Percentiles rank a stretch among this genome's conserved stretches.
Conservation (phyloP, 2,113 vertebrate species). For the Corynorhinus townsendii region DNA sequence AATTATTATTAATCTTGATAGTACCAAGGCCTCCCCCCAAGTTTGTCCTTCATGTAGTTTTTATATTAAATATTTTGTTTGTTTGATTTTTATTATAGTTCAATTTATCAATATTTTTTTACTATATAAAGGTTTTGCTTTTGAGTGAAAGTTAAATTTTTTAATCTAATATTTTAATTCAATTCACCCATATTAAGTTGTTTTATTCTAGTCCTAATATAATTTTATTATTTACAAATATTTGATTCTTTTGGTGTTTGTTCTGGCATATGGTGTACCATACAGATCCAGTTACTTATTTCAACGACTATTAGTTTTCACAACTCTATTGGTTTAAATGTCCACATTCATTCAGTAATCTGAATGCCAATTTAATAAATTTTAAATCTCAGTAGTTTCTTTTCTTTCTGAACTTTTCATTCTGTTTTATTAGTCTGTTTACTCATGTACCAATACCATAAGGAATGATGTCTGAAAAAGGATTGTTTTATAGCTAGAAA, state of each 20-base stretch:
- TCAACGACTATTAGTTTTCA: neutral
- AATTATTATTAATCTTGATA: neutral
- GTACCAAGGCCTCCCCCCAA: neutral
- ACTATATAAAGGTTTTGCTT: neutral
- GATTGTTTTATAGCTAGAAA: neutral
- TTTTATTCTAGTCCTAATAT: neutral
- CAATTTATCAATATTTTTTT: neutral
- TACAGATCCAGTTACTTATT: neutral
- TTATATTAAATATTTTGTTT: neutral
- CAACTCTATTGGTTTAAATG: neutral
- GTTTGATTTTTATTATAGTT: neutral
- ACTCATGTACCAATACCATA: neutral
- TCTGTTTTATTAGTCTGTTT: neutral
- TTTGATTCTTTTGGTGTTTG: neutral
- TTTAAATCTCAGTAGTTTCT: neutral
- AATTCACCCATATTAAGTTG: neutral
- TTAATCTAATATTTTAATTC: neutral
- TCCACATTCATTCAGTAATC: neutral
- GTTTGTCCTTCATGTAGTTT: neutral
- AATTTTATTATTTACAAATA: neutral
- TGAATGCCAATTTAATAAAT: neutral
- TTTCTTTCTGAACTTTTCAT: neutral
- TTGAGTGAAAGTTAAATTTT: neutral
- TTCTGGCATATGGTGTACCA: neutral
- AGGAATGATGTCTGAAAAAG: conserved; percentile 28